Conservation (phyloP, 2,113 vertebrate species). For the Scytalopus superciliaris region DNA sequence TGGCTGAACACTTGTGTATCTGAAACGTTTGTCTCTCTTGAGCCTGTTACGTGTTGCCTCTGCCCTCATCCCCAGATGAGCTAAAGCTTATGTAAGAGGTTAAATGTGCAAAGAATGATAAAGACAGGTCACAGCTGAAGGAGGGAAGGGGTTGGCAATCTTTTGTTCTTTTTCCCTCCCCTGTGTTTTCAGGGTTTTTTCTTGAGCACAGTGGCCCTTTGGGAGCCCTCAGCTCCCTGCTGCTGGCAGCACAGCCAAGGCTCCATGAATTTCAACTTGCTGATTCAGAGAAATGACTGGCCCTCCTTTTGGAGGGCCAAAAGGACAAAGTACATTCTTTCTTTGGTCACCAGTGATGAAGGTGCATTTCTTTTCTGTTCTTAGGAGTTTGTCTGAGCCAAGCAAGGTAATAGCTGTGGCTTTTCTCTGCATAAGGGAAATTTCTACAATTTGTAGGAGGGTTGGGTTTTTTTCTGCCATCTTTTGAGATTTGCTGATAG, state of each 20-base stretch:
- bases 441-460: neutral
- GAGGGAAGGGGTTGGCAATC: neutral
- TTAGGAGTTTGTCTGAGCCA: neutral
- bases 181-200: neutral
- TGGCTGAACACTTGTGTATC: neutral
- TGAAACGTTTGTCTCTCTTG: neutral
- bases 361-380: neutral
- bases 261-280: neutral
- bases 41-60: neutral
- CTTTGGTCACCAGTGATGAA: neutral
- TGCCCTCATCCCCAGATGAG: neutral
- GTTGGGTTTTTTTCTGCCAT: neutral
- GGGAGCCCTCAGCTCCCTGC: neutral
- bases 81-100: neutral
- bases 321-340: neutral
- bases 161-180: neutral
- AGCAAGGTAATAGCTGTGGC: constrained; percentile 28
- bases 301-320: neutral
- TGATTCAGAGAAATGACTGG: neutral
- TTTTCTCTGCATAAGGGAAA: neutral
- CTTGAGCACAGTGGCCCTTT: neutral
- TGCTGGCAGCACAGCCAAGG: neutral
- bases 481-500: constrained; percentile 5
- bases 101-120: neutral
- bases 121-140: neutral